These are phyloP conservation scores for Illadopsis cleaveri DNA, from an alignment of 2,113 vertebrate genomes.

Conservation along the genomic window DNA sequence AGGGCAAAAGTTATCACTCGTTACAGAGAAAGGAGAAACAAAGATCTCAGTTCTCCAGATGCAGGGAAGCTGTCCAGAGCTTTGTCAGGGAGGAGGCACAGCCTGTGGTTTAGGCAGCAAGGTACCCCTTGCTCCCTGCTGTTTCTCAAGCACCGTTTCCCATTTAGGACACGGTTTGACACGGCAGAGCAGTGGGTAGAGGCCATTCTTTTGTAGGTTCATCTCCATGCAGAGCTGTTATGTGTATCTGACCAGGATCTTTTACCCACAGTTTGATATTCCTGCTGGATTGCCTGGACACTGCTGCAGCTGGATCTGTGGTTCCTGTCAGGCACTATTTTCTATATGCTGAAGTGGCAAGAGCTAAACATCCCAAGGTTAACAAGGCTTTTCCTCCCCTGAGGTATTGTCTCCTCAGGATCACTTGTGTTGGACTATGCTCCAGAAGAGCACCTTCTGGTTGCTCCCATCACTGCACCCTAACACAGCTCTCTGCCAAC, in stretches of 20 bases:
- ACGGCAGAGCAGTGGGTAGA: neutral
- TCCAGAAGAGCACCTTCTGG: neutral
- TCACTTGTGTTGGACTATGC: accelerated
- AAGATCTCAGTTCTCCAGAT: neutral
- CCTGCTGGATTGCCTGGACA: neutral
- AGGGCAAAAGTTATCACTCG: accelerated
- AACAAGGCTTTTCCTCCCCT: neutral
- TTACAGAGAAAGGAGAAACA: neutral
- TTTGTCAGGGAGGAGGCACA: neutral
- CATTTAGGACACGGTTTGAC: neutral
- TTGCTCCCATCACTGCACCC: neutral
- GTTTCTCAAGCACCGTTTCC: neutral
- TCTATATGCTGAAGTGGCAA: neutral
- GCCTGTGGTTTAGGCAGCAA: neutral
- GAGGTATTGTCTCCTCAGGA: neutral
- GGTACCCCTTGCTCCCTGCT: neutral
- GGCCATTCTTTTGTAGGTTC: neutral
- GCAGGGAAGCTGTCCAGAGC: neutral
- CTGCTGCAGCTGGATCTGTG: neutral
- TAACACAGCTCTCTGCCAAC: neutral
- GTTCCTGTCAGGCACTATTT: neutral
- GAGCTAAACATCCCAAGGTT: neutral
- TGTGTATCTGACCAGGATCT: neutral
- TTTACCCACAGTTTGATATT: accelerated
- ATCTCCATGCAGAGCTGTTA: neutral